These are phyloP conservation scores for Mionectes macconnelli DNA, from an alignment of 2,113 vertebrate species.

Conservation along the genomic window DNA sequence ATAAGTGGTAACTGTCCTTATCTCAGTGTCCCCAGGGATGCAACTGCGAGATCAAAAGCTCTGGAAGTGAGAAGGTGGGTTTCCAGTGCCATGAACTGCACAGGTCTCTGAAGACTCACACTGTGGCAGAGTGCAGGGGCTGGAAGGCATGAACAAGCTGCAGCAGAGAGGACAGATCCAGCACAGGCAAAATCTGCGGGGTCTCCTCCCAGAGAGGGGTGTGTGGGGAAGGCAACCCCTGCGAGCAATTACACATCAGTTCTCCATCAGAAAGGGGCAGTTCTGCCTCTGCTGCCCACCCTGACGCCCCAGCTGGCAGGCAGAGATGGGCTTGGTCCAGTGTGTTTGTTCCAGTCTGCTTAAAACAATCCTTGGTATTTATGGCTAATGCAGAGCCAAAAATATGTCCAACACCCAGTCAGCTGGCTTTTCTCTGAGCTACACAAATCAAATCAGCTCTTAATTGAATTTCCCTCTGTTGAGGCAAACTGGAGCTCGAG, in stretches of 20 bases:
- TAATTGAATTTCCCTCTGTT: slow-evolving; percentile 46
- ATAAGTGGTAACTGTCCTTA: not conserved
- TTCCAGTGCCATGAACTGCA: not conserved
- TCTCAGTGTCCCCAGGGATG: not conserved
- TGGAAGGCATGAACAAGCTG: not conserved
- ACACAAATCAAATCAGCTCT: not conserved
- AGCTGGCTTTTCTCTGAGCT: not conserved
- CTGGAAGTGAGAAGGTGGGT: not conserved
- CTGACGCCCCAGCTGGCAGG: not conserved
- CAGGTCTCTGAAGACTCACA: not conserved
- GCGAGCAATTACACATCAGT: not conserved
- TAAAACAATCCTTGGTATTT: slow-evolving; percentile 14
- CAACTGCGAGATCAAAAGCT: not conserved
- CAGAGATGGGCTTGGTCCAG: not conserved
- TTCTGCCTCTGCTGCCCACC: not conserved
- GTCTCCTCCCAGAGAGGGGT: not conserved
- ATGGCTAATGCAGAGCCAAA: slow-evolving; percentile 7
- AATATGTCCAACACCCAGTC: not conserved
- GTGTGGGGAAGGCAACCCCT: not conserved
- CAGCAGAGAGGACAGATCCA: not conserved
- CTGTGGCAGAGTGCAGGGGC: accelerated
- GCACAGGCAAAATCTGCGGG: not conserved
- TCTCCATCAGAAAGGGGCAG: not conserved
- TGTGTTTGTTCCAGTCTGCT: not conserved
- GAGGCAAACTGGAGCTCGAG: not conserved